Conservation (phyloP, 2,113 vertebrate genomes). For the Phalacrocorax brasilianus region DNA sequence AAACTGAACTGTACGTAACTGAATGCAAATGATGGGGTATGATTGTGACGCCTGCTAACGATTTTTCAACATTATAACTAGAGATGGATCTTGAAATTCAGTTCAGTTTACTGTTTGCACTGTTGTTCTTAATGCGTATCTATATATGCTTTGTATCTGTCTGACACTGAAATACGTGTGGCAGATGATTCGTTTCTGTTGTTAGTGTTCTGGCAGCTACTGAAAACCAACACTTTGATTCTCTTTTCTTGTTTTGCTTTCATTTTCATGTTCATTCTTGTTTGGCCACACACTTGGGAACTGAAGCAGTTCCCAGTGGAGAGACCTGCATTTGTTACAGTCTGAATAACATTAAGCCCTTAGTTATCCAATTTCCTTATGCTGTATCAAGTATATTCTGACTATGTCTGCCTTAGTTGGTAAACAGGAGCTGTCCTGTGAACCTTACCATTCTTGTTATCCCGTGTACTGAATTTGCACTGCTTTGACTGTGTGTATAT, state of each 20-base stretch:
- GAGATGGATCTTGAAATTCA: background rate
- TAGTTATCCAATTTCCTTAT: background rate
- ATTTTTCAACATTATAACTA: background rate
- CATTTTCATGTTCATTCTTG: conserved; percentile 24
- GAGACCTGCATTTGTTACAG: background rate
- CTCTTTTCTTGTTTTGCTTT: background rate
- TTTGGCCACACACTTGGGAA: conserved; percentile 5
- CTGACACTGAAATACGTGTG: background rate
- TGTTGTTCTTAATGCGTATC: background rate
- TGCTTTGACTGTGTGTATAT: background rate
- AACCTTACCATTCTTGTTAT: background rate
- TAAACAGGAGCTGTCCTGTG: background rate
- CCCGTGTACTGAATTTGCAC: background rate
- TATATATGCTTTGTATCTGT: background rate
- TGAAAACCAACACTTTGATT: background rate
- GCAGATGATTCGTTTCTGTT: background rate
- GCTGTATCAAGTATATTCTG: background rate
- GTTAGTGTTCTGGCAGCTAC: background rate
- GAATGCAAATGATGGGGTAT: background rate
- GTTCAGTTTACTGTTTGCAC: background rate
- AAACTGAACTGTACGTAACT: background rate
- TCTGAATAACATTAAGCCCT: background rate
- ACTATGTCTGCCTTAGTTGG: background rate
- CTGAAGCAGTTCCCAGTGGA: background rate
- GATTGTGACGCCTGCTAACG: background rate